phyloP scores from a whole-genome alignment of 1,140 invertebrate genomes.

The Eupristina koningsbergeri region DNA sequence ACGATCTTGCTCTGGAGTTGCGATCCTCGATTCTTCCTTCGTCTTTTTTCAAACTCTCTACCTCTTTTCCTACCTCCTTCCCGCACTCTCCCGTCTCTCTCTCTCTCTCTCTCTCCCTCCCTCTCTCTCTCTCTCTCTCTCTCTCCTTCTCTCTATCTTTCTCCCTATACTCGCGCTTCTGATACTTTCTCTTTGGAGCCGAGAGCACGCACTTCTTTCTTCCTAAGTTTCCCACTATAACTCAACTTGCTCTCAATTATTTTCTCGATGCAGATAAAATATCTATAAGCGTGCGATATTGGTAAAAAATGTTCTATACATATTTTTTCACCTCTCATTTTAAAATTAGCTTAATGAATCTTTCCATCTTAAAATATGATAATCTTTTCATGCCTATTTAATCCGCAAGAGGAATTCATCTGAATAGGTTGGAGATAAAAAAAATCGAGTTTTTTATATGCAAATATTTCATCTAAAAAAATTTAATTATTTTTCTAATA shows the following conservation, averaged over 20 bases:
- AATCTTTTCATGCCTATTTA: too few relatives aligned
- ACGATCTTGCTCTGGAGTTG: conserved; percentile 53
- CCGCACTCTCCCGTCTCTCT: too few relatives aligned
- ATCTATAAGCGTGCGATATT: neutral
- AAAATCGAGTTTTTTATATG: too few relatives aligned
- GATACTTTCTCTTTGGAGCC: conserved; percentile 14
- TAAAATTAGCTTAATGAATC: too few relatives aligned
- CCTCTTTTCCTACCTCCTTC: neutral
- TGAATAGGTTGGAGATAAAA: too few relatives aligned
- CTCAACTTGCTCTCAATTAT: neutral
- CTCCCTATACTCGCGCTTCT: neutral
- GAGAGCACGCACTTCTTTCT: neutral
- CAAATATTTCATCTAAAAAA: too few relatives aligned
- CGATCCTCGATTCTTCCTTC: conserved; percentile 26
- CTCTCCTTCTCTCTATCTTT: conserved; percentile 16
- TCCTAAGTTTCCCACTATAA: conserved; percentile 3
- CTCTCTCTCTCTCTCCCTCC: conserved; percentile 19
- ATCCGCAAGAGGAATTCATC: too few relatives aligned
- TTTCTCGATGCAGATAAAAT: neutral
- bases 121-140: neutral
- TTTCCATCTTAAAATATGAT: too few relatives aligned
- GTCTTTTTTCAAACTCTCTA: conserved; percentile 9
- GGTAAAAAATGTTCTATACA: neutral
- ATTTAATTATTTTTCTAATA: too few relatives aligned
- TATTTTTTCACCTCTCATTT: neutral